Evolutionary conservation across 2,113 vertebrate species (phyloP).

Genomic region (Podarcis raffonei): DNA sequence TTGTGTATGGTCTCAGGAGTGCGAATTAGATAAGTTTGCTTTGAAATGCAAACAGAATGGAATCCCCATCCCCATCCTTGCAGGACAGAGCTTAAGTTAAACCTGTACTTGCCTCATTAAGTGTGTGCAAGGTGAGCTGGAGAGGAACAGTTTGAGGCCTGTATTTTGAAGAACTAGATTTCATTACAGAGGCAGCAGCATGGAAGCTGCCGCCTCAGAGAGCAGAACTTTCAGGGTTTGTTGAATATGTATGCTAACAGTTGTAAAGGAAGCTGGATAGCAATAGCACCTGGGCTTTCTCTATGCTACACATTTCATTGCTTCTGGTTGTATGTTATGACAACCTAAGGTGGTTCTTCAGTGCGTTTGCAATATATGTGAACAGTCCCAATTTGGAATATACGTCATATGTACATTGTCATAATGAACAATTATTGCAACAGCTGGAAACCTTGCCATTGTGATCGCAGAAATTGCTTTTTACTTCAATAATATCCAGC

Average conservation of each 20-base stretch:
- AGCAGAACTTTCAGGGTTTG: neutral
- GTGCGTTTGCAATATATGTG: neutral
- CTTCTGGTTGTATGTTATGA: neutral
- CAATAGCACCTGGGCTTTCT: neutral
- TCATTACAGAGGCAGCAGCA: neutral
- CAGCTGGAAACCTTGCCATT: neutral
- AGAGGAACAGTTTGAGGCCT: neutral
- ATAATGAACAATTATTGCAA: neutral
- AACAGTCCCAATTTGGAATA: neutral
- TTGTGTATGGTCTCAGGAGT: no score
- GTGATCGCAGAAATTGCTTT: neutral
- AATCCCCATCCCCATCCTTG: no score
- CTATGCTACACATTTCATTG: neutral
- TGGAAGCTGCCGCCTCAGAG: neutral
- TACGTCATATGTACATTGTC: neutral
- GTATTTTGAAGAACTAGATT: neutral
- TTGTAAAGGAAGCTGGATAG: neutral
- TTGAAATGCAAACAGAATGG: no score
- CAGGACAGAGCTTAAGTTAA: neutral
- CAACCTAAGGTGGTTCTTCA: neutral
- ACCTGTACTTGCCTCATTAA: neutral
- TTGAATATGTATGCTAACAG: neutral
- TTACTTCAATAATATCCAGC: neutral
- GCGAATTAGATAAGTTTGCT: no score
- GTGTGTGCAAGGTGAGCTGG: neutral